A percentile compares a stretch with the other conserved stretches of the same genome.
Conservation (phyloP, 2,113 vertebrate genomes). For the Montifringilla adamsi region DNA sequence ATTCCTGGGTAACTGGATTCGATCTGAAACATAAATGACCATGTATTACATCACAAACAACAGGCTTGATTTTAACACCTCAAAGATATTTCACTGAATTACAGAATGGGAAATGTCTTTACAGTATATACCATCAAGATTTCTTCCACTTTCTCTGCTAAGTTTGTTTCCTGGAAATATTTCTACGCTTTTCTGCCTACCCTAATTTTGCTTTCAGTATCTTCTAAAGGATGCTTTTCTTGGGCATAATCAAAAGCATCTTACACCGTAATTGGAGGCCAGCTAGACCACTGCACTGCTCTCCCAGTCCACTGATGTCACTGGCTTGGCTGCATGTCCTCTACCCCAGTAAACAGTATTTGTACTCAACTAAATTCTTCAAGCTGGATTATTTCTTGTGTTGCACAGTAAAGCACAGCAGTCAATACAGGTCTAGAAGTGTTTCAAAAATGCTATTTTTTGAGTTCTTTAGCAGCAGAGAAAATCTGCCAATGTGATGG, state of each 20-base stretch:
- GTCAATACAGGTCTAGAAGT: background rate
- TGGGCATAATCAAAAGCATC: background rate
- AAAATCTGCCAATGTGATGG: background rate
- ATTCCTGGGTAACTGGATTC: conserved; percentile 87
- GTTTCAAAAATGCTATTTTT: background rate
- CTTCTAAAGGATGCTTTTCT: background rate
- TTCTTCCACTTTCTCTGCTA: background rate
- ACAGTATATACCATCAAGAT: background rate
- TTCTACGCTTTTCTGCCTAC: background rate
- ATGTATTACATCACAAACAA: background rate
- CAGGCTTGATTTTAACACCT: background rate
- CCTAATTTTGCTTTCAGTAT: background rate
- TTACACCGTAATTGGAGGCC: background rate
- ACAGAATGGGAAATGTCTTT: background rate
- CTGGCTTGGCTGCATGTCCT: background rate
- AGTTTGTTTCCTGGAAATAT: background rate
- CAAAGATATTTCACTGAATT: background rate
- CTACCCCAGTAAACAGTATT: background rate
- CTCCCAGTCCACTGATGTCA: background rate
- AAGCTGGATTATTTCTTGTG: background rate
- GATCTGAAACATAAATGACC: conserved; percentile 75
- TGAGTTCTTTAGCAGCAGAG: background rate
- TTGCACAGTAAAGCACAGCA: background rate
- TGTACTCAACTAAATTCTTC: background rate
- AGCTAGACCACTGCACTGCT: background rate